Evolutionary conservation across 2,888 invertebrate species (phyloP).

Genomic region (Orthosia cruda): DNA sequence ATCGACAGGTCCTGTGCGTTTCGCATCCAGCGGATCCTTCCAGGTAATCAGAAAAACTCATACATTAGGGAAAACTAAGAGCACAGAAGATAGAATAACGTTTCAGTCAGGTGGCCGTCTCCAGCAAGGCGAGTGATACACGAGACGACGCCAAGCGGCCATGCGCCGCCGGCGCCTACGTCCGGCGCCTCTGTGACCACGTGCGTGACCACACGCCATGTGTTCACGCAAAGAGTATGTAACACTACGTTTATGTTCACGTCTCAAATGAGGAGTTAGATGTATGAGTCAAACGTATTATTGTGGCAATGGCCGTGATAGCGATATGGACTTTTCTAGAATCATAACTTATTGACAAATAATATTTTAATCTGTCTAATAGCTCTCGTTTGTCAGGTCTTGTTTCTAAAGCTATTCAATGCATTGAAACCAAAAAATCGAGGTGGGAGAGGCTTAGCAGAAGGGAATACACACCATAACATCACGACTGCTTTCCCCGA

Average conservation of each 20-base stretch:
- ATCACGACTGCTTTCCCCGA: no score
- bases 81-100: constrained; percentile 3
- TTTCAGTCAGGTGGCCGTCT: constrained; percentile 21
- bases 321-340: not conserved
- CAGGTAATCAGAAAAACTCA: no score
- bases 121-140: constrained; percentile 46
- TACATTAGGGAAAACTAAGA: not conserved
- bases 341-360: not conserved
- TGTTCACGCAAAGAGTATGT: no score
- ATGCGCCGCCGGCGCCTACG: constrained; percentile 48
- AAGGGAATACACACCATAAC: no score
- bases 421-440: no score
- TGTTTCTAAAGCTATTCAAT: not conserved
- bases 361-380: no score
- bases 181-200: constrained; percentile 55
- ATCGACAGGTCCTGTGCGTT: no score
- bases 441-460: not conserved
- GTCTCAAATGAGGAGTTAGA: constrained; percentile 7
- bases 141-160: constrained; percentile 33
- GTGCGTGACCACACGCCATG: constrained; percentile 60
- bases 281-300: not conserved
- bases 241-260: no score
- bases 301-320: not conserved
- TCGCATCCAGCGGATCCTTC: no score
- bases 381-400: not conserved